These are phyloP conservation scores for Telmatherina bonti DNA, from an alignment of 2,797 vertebrate species.

Conservation along the genomic window DNA sequence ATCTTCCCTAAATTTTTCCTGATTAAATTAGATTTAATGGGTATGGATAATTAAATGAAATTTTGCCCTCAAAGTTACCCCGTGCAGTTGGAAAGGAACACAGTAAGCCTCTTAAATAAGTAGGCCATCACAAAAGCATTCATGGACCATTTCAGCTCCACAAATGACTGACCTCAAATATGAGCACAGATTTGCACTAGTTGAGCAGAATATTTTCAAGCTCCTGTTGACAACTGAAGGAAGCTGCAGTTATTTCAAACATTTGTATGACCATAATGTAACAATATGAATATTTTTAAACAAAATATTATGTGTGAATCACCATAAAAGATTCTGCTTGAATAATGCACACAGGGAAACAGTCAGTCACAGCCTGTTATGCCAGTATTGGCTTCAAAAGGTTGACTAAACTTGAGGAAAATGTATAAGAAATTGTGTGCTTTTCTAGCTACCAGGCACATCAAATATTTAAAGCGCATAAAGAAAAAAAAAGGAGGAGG, in stretches of 20 bases:
- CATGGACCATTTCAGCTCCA: constrained; percentile 46
- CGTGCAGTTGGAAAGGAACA: constrained; percentile 36
- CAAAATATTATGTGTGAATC: background rate
- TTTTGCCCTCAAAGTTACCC: constrained; percentile 23
- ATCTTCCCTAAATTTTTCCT: background rate
- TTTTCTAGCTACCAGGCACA: background rate
- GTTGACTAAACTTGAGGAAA: background rate
- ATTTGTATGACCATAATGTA: constrained; percentile 23
- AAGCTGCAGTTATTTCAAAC: constrained; percentile 22
- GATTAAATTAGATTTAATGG: constrained; percentile 21
- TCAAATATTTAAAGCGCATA: background rate
- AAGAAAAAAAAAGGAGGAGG: too few species aligned
- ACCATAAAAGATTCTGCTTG: background rate
- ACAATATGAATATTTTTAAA: constrained; percentile 1
- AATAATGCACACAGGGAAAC: background rate
- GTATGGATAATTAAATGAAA: constrained; percentile 35
- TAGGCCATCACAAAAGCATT: constrained; percentile 44
- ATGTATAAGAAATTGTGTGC: background rate
- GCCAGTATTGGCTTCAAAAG: background rate
- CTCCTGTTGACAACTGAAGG: constrained; percentile 8
- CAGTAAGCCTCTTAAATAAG: constrained; percentile 66
- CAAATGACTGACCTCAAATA: constrained; percentile 47
- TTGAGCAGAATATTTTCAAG: constrained; percentile 19
- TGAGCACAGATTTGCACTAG: constrained; percentile 29
- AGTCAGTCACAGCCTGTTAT: constrained; percentile 6